Evolutionary conservation across 1,140 invertebrate species (phyloP), one percentile per base, ranked within the genome.

Genomic region (Eriosoma lanigerum): DNA sequence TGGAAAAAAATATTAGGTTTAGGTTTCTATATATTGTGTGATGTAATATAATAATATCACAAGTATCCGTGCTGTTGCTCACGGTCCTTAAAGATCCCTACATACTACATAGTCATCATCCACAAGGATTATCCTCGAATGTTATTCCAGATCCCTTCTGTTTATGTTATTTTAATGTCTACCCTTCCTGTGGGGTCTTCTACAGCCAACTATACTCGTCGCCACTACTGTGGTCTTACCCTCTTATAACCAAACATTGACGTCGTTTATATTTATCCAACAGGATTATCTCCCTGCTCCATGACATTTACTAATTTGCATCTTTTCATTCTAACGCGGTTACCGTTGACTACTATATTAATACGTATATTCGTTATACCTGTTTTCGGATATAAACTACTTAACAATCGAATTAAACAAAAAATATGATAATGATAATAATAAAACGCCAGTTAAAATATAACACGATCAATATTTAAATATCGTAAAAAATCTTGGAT

Each of bases 121-220:
- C 44, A 0, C 66, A 10, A n/a, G 26, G 46, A 15, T 50, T 72
- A 72, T 50, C 50, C 72, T 56, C 50, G 3, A 8, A 38, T 58
- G 29, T 54, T 76, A 44, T 76, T 58, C 52, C 29, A 76, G 52
- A 17, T 56, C 52, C 21, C 52, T 46, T 19, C 12, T 38, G 19
- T 21, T 58, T 52, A 17, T 76, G 54, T 76, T 76, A 76, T 76
- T 76, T 76, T 58, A 76, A 76, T 52, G 50, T 76, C 72, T 58
- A 0, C 15, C 32, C 72, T 58, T 13, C 52, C 26, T 76, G 72
- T 76, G 72, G 0, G 52, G 72, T 76, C 72, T 8, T 52, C 44
- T 21, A 54, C 44, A n/a, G n/a, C 64, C 38, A 19, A 38, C 29
- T 6, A 38, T 29, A 26, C 12, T 19, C 17, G 17, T 48, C 15